Evolutionary conservation across 2,113 vertebrate species (phyloP).

Genomic region (Stegostoma tigrinum): DNA sequence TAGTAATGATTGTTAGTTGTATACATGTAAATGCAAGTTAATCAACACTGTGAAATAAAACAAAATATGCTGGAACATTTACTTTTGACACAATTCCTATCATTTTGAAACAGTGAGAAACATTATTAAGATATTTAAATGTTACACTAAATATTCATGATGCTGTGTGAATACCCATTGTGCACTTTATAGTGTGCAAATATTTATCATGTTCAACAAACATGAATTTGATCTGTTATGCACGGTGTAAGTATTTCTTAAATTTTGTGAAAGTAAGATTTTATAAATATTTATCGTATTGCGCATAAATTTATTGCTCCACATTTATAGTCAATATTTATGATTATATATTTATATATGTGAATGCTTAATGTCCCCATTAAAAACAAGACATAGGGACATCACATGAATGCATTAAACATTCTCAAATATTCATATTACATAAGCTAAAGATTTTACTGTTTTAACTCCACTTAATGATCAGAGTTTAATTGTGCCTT

Average conservation of each 20-base stretch:
- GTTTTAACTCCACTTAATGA: constrained; percentile 1
- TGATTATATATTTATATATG: not conserved
- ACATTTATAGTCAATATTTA: not conserved
- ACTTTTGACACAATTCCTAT: not conserved
- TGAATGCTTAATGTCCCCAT: not conserved
- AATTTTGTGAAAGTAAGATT: not conserved
- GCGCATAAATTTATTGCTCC: not conserved
- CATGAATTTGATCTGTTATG: not conserved
- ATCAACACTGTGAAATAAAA: not conserved
- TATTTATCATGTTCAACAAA: not conserved
- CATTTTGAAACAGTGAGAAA: not conserved
- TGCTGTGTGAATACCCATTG: not conserved
- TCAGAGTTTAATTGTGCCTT: not conserved
- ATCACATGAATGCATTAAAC: not conserved
- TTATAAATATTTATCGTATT: not conserved
- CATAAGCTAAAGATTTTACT: not conserved
- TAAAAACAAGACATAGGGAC: not conserved
- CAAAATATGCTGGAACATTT: not conserved
- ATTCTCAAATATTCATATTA: not conserved
- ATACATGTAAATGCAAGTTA: not conserved
- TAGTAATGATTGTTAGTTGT: not conserved
- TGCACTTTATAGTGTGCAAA: not conserved
- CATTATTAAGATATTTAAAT: not conserved
- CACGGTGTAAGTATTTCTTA: not conserved
- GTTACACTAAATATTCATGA: not conserved